Conservation (phyloP, 2,888 invertebrate species). For the Sceliomorpha sp. region DNA sequence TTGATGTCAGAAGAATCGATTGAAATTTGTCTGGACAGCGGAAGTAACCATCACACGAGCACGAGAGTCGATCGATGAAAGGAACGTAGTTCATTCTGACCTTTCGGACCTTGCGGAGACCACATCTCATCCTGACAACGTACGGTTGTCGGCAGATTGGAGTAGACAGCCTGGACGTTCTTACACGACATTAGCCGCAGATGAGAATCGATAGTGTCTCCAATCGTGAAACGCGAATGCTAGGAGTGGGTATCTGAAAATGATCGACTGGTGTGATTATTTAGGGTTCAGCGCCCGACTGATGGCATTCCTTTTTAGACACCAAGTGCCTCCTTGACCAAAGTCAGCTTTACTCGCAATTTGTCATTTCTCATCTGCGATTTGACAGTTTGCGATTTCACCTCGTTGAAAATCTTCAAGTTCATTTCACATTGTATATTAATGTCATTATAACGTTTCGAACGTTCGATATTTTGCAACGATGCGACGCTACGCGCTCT, state of each 20-base stretch:
- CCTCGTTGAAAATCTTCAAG: background rate
- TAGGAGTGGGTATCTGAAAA: slow-evolving; percentile 68
- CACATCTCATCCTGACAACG: slow-evolving; percentile 58
- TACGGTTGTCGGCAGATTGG: slow-evolving; percentile 66
- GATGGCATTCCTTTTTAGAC: slow-evolving; percentile 56
- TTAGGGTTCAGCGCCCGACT: slow-evolving; percentile 58
- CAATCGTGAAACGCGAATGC: slow-evolving; percentile 67
- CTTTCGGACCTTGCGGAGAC: slow-evolving; percentile 46
- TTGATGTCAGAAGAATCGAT: slow-evolving; percentile 11
- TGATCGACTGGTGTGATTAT: slow-evolving; percentile 60
- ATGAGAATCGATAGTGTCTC: slow-evolving; percentile 75
- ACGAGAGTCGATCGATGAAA: slow-evolving; percentile 37
- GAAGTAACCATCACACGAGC: slow-evolving; percentile 28
- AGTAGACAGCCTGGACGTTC: slow-evolving; percentile 66
- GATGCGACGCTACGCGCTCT: background rate
- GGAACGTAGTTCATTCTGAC: slow-evolving; percentile 44
- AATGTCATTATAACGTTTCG: too few species aligned
- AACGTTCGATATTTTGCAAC: too few species aligned
- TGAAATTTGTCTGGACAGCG: slow-evolving; percentile 31
- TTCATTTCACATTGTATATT: too few species aligned
- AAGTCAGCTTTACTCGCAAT: slow-evolving; percentile 58
- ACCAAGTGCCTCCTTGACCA: slow-evolving; percentile 13
- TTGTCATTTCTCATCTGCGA: slow-evolving; percentile 44
- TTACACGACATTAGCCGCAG: slow-evolving; percentile 76
- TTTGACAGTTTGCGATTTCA: slow-evolving; percentile 3